Evolutionary conservation across 2,888 invertebrate species (phyloP).

Genomic region (Drosophila longiperda): DNA sequence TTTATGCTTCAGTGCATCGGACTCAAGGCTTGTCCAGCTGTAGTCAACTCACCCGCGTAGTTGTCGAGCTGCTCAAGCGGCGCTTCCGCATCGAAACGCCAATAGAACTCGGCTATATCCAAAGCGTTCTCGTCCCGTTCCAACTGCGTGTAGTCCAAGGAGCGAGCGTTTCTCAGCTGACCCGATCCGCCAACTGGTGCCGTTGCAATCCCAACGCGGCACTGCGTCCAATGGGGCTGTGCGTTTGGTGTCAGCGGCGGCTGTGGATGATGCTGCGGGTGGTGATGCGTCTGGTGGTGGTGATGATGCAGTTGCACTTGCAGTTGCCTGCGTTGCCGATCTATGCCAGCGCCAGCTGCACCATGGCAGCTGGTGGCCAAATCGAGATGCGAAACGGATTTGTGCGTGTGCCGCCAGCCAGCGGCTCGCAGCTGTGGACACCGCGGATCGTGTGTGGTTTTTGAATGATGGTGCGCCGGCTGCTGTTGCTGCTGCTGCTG

Average conservation of each 20-base stretch:
- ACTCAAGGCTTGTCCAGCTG: conserved; percentile 25
- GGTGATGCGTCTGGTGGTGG: conserved; percentile 37
- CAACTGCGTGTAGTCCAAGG: conserved; percentile 83
- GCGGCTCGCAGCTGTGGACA: conserved; percentile 80
- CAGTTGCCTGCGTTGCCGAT: conserved; percentile 56
- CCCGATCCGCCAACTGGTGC: conserved; percentile 43
- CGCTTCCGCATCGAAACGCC: conserved; percentile 83
- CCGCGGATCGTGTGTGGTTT: conserved; percentile 63
- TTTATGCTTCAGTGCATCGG: conserved; percentile 38
- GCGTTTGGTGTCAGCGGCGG: conserved; percentile 60
- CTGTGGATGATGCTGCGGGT: conserved; percentile 35
- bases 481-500: conserved; percentile 35
- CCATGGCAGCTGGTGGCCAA: conserved; percentile 85
- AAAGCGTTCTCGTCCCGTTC: conserved; percentile 80
- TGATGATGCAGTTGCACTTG: conserved; percentile 35
- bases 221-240: conserved; percentile 80
- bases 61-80: conserved; percentile 62
- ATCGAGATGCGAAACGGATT: conserved; percentile 86
- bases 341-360: conserved; percentile 79
- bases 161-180: conserved; percentile 83
- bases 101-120: conserved; percentile 84
- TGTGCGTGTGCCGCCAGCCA: conserved; percentile 85
- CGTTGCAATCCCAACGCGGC: conserved; percentile 55
- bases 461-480: conserved; percentile 27
- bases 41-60: conserved; percentile 57